Conservation (phyloP, 2,113 vertebrate genomes). For the Brachypodius melanocephalos region DNA sequence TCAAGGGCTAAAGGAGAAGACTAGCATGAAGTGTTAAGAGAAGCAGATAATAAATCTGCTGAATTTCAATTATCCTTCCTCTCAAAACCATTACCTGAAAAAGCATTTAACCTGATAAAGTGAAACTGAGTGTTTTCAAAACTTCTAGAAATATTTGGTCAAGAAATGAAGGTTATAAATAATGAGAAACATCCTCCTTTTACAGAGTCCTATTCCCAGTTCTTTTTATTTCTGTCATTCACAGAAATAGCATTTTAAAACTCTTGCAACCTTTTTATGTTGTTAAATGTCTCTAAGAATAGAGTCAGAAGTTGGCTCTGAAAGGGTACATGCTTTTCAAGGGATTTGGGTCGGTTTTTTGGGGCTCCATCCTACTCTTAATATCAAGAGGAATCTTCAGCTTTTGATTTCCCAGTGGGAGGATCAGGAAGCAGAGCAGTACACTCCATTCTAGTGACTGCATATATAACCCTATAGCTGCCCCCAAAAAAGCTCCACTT, state of each 20-base stretch:
- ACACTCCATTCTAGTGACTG: background rate
- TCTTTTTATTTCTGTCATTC: background rate
- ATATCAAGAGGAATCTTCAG: background rate
- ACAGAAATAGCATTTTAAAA: background rate
- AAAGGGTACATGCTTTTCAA: background rate
- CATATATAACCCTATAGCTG: background rate
- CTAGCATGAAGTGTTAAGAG: background rate
- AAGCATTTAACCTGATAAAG: background rate
- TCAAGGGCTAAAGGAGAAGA: background rate
- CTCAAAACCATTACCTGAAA: background rate
- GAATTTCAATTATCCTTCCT: background rate
- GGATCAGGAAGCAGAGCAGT: background rate
- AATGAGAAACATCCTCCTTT: background rate
- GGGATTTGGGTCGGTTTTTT: background rate
- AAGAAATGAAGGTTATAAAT: background rate
- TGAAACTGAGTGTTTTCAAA: background rate
- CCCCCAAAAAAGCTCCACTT: background rate
- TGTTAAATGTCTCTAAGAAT: background rate
- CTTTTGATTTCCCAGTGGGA: background rate
- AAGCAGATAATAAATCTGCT: background rate
- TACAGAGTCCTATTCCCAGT: background rate
- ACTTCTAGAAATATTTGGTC: background rate
- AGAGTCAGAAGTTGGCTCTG: background rate
- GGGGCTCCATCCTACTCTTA: background rate
- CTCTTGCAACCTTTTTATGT: background rate